These are phyloP conservation scores for Periophthalmus modestus DNA, from an alignment of 2,113 vertebrate genomes.

Conservation along the genomic window DNA sequence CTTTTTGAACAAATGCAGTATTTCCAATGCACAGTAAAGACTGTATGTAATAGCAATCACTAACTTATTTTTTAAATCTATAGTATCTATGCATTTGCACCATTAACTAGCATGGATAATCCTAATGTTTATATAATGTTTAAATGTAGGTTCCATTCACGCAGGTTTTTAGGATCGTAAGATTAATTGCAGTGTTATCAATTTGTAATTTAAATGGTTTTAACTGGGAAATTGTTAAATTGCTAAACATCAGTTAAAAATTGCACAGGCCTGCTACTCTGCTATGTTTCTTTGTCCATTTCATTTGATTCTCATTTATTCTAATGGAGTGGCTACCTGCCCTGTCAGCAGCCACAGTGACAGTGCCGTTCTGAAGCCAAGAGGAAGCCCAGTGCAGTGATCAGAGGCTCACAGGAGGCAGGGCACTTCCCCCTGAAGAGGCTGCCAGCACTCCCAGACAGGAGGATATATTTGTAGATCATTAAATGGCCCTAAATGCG, in stretches of 20 bases:
- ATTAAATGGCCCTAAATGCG: conserved; percentile 78
- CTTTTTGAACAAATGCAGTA: not conserved
- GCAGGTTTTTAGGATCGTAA: not conserved
- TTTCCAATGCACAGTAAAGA: not conserved
- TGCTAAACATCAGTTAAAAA: no score
- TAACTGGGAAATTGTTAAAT: no score
- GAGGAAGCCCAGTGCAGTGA: conserved; percentile 35
- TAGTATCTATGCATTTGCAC: not conserved
- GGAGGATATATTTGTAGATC: conserved; percentile 74
- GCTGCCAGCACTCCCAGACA: conserved; percentile 69
- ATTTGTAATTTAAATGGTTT: not conserved
- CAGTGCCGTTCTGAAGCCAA: conserved; percentile 26
- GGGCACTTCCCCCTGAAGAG: conserved; percentile 52
- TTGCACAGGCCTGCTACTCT: no score
- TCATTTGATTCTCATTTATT: not conserved
- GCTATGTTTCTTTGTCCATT: not conserved
- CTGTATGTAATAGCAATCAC: not conserved
- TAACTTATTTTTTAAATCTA: not conserved
- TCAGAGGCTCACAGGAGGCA: conserved; percentile 39
- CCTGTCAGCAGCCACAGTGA: conserved; percentile 16
- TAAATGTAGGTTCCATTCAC: not conserved
- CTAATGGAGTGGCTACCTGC: conserved; percentile 8
- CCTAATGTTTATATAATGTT: not conserved
- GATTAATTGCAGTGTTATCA: not conserved
- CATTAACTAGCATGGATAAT: not conserved